Base-by-base conservation (phyloP, 64 coral and sea anemone genomes). In the Montipora sp. region DNA sequence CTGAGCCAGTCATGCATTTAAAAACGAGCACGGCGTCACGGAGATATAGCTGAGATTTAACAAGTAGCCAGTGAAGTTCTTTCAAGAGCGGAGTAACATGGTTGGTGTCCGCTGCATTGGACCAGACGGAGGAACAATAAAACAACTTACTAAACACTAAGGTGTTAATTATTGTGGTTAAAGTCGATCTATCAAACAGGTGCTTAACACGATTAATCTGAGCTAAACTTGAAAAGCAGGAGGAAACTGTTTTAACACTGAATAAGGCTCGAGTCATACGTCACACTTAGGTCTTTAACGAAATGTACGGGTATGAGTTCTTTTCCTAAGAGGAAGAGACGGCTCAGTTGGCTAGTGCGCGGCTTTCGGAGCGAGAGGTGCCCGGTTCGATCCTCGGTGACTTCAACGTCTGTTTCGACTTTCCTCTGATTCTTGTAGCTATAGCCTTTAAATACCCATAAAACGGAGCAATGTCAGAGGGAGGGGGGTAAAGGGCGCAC, bases 1-100 rank as follows among this genome's bases (percentile, higher is more conserved):
- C 69, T 53, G 68, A 88, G 85, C 70, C 85, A 88, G 85, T 88
- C 79, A 81, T 81, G n/a, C 48, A 59, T 57, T 81, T 81, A 2
- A 81, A 53, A 59, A 46, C 50, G 22, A 88, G 75, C 72, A 88
- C 75, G 67, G 85, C 70, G 57, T 88, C 67, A 55, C 71, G 68
- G 68, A 20, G 24, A 24, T 24, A 24, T 24, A 24, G 24, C 24
- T 24, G 24, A 24, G 24, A 24, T 24, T 24, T 24, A 24, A 24
- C 24, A 24, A 24, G 24, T 24, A 24, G 24, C 24, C 24, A 24
- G 24, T 24, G 24, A 24, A 24, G 24, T 24, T 24, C 24, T 24
- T 24, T 24, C 24, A 24, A 24, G 24, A 24, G 24, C 24, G 24
- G 24, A 24, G 24, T 63, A 63, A 63, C 59, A 3, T 63, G 59